A percentile compares a stretch with the other conserved stretches of the same genome.
Conservation (phyloP, 2,797 vertebrate species). For the Rhinichthys osculus region DNA sequence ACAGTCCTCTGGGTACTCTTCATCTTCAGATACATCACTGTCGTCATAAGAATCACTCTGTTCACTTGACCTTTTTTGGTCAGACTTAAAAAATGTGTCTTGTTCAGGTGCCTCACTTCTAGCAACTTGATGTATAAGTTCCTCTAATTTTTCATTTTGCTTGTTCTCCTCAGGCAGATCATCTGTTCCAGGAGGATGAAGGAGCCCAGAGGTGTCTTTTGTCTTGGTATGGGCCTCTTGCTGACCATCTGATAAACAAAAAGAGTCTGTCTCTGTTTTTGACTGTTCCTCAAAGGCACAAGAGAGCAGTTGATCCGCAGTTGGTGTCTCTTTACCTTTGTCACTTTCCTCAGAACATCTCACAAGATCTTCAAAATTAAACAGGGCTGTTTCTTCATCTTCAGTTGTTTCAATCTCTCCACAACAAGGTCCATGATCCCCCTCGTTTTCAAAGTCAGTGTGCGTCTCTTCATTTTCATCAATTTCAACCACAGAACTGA, state of each 20-base stretch:
- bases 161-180: neutral
- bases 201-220: conserved; percentile 15
- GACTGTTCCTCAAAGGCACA: conserved; percentile 39
- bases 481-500: neutral
- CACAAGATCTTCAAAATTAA: conserved; percentile 32
- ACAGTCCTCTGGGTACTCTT: conserved; percentile 70
- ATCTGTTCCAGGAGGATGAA: conserved; percentile 22
- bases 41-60: conserved; percentile 57
- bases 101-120: conserved; percentile 39
- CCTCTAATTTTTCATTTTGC: conserved; percentile 25
- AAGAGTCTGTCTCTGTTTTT: neutral
- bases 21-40: conserved; percentile 72
- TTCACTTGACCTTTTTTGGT: conserved; percentile 47
- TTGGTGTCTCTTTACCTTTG: conserved; percentile 9
- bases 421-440: conserved; percentile 29
- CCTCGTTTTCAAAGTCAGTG: conserved; percentile 32
- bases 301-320: neutral
- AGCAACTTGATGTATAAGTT: conserved; percentile 54
- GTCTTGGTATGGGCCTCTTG: neutral
- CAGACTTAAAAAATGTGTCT: conserved; percentile 47
- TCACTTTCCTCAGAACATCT: conserved; percentile 23
- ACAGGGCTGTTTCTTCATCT: conserved; percentile 41
- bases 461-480: neutral
- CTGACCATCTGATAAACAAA: neutral
- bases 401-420: conserved; percentile 52